Percentiles rank a stretch among this genome's conserved stretches.
These are phyloP conservation scores for Nycticebus coucang DNA, from an alignment of 2,113 vertebrate species.

Conservation along the genomic window DNA sequence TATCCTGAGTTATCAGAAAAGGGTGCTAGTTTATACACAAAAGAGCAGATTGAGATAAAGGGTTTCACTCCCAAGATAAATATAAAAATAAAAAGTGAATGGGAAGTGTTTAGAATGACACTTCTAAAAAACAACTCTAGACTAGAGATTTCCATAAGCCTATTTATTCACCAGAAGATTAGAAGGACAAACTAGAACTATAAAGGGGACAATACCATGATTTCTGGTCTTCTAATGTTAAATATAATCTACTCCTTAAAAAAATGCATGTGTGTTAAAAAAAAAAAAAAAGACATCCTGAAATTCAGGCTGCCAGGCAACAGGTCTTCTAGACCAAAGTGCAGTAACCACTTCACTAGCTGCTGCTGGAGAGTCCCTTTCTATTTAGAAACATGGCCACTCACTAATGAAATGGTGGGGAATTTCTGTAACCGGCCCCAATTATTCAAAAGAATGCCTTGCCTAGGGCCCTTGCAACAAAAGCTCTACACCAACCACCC, in stretches of 20 bases:
- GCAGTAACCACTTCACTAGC: constrained; percentile 49
- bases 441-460: constrained; percentile 67
- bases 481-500: constrained; percentile 34
- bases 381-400: constrained; percentile 62
- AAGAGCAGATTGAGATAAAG: background rate
- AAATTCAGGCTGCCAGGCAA: constrained; percentile 69
- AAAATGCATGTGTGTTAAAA: background rate
- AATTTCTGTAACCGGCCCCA: constrained; percentile 50
- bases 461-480: constrained; percentile 68
- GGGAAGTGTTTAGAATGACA: background rate
- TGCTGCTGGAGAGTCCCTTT: constrained; percentile 59
- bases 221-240: constrained; percentile 70
- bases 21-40: background rate
- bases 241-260: constrained; percentile 59
- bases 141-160: background rate
- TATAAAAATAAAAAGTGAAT: constrained; percentile 34
- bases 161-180: background rate
- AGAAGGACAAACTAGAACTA: background rate
- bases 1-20: constrained; percentile 14
- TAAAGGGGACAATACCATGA: background rate
- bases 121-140: constrained; percentile 39
- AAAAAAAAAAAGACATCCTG: constrained; percentile 10
- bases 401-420: constrained; percentile 78
- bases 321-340: background rate
- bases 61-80: background rate